Conservation (phyloP, 2,797 vertebrate genomes). For the Anniella stebbinsi region DNA sequence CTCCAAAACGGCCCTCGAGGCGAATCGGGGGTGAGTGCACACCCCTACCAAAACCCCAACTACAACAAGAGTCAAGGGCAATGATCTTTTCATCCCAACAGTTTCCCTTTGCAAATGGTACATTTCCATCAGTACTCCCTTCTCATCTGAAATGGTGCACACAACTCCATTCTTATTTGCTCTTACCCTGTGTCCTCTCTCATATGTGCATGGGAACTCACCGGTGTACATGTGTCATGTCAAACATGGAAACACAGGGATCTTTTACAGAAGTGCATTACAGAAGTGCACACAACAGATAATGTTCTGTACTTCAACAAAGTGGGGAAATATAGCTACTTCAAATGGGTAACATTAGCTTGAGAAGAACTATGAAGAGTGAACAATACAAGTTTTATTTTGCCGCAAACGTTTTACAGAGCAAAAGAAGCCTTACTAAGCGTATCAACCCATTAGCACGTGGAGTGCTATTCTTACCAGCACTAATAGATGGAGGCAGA, state of each 20-base stretch:
- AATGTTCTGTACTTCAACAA: not conserved
- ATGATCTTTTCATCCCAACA: not conserved
- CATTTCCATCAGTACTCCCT: not conserved
- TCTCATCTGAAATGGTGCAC: not conserved
- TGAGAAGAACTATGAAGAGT: not conserved
- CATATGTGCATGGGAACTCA: not conserved
- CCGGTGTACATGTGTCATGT: not conserved
- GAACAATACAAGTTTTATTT: not conserved
- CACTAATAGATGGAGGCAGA: not conserved
- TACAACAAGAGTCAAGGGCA: not conserved
- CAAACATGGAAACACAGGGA: not conserved
- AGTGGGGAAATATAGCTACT: not conserved
- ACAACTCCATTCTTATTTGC: not conserved
- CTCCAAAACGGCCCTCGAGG: too few relatives aligned
- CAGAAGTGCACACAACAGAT: not conserved
- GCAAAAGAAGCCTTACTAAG: too few relatives aligned
- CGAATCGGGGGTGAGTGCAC: too few relatives aligned
- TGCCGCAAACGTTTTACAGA: not conserved
- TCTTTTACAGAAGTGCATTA: too few relatives aligned
- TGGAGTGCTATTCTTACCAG: too few relatives aligned
- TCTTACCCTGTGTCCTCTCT: not conserved
- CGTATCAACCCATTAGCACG: too few relatives aligned
- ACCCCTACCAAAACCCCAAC: not conserved
- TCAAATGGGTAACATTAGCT: not conserved
- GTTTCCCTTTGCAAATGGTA: not conserved